phyloP scores from a whole-genome alignment of 1,140 invertebrate genomes.

The Polypedilum pembai region DNA sequence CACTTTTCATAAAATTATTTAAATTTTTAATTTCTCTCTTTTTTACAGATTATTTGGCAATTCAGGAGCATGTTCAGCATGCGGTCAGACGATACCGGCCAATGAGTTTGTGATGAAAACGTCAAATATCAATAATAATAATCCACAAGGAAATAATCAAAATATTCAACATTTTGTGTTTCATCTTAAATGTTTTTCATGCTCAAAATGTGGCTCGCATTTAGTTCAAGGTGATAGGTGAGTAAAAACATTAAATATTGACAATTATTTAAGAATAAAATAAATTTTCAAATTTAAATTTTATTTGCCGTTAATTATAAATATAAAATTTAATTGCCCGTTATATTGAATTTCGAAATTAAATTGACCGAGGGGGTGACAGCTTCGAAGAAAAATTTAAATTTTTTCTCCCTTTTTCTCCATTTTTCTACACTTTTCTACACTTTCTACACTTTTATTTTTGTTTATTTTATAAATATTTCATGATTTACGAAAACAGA shows the following conservation, averaged over 20 bases:
- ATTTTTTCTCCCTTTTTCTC: too few relatives aligned
- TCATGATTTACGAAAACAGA: too few relatives aligned
- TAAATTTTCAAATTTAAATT: constrained; percentile 1
- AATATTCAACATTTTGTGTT: constrained; percentile 55
- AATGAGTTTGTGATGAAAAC: constrained; percentile 86
- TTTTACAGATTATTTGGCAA: constrained; percentile 78
- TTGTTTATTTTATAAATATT: too few relatives aligned
- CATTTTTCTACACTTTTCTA: too few relatives aligned
- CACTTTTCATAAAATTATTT: too few relatives aligned
- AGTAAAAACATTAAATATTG: constrained; percentile 32
- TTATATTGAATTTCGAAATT: too few relatives aligned
- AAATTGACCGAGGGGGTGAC: too few relatives aligned
- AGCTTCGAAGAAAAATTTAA: too few relatives aligned
- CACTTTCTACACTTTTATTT: too few relatives aligned
- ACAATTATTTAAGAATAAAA: neutral
- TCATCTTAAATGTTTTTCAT: constrained; percentile 90
- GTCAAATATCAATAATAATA: constrained; percentile 43
- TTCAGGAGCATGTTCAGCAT: constrained; percentile 76
- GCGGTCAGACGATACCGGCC: constrained; percentile 81
- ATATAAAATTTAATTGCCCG: too few relatives aligned
- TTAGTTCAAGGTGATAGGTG: constrained; percentile 81
- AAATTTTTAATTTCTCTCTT: constrained; percentile 33
- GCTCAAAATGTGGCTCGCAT: constrained; percentile 80
- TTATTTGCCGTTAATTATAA: neutral
- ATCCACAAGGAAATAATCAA: constrained; percentile 40